Conservation (phyloP, 2,113 vertebrate genomes). For the Oryzias javanicus region DNA sequence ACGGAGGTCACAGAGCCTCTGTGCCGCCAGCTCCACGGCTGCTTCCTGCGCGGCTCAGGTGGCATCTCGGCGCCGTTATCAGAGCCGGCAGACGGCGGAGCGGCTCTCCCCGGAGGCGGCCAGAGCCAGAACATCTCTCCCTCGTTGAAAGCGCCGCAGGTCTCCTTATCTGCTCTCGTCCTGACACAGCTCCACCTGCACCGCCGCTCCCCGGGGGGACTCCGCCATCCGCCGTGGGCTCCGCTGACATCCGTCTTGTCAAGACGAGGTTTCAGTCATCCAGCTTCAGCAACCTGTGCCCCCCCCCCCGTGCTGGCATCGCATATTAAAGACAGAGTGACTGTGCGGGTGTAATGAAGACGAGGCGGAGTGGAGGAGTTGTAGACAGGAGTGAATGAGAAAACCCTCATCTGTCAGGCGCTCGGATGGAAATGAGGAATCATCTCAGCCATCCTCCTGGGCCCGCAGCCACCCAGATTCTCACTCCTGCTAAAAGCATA, state of each 20-base stretch:
- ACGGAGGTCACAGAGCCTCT: constrained; percentile 19
- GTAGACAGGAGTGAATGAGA: constrained; percentile 7
- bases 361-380: background rate
- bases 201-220: constrained; percentile 32
- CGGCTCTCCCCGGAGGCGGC: constrained; percentile 21
- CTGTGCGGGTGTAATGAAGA: background rate
- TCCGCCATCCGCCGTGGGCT: constrained; percentile 35
- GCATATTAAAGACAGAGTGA: constrained; percentile 28
- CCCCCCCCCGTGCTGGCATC: background rate
- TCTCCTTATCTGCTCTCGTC: constrained; percentile 20
- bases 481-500: no score
- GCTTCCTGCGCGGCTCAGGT: constrained; percentile 26
- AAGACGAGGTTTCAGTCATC: constrained; percentile 40
- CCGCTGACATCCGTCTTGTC: constrained; percentile 55
- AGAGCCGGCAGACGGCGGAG: constrained; percentile 53
- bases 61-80: constrained; percentile 55
- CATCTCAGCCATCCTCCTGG: no score
- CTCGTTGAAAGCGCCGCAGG: background rate
- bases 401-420: constrained; percentile 8
- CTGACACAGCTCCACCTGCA: constrained; percentile 14
- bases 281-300: constrained; percentile 17
- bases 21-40: background rate
- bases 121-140: background rate
- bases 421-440: background rate
- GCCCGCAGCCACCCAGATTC: no score